Base-by-base conservation (phyloP, 2,113 vertebrate species). In the Lagenorhynchus albirostris region DNA sequence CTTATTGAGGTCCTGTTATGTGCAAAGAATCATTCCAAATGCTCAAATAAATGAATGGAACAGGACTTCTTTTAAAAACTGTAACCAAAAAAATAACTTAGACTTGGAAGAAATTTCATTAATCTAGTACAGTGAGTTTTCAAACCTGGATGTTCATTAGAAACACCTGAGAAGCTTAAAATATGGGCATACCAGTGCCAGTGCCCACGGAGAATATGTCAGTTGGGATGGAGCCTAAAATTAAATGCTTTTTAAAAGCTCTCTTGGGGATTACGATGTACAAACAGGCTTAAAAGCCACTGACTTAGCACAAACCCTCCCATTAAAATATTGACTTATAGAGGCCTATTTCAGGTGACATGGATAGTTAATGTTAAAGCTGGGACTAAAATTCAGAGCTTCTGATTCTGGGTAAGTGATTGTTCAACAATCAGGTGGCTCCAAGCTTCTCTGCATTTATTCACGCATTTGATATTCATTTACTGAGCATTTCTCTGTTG, bases 171-270 rank as follows among this genome's bases (percentile, higher is more conserved):
- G 36, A 73, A 76, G 18, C 7, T 86, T 91, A 94, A 93, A 67
- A 67, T 96, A 76, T 8, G 26, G 50, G 17, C 1, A 50, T 33
- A 31, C 1, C 53, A n/a, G 2, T 25, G 20, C 31, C 76, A 92
- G 33, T 10, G 36, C 5, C 41, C 25, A 83, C 5, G 44, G 60
- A 81, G 4, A 89, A 38, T 29, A 18, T 74, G 77, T 89, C 86
- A 82, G 33, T 6, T 95, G 62, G 44, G 50, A 79, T 41, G n/a
- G 2, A 89, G 21, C 31, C 65, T 92, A 81, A 97, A 96, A 86
- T 89, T 80, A 95, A 94, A 92, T 67, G 77, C 14, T 77, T 97
- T 60, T 41, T 12, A 89, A 94, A 79, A 77, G 7, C 38, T 53
- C n/a, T 76, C 80, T 13, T 3, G 33, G 41, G 13, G 23, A 44